Conservation (phyloP, 2,888 invertebrate genomes). For the Oasisia sp. region DNA sequence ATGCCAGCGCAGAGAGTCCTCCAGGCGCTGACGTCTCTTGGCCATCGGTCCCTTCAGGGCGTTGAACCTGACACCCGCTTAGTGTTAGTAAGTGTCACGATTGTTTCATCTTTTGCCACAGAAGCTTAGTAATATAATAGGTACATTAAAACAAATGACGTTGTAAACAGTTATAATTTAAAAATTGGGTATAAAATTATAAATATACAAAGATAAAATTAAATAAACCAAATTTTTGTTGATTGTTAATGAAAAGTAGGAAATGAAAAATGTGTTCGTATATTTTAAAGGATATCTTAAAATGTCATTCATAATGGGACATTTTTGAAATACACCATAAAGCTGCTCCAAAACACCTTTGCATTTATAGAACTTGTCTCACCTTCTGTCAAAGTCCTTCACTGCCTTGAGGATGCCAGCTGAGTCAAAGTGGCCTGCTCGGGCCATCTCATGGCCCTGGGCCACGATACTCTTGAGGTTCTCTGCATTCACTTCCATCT, state of each 20-base stretch:
- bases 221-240: no score
- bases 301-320: background rate
- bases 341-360: background rate
- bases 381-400: slow-evolving; percentile 77
- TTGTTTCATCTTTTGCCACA: no score
- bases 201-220: no score
- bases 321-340: background rate
- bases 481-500: slow-evolving; percentile 84
- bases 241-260: no score
- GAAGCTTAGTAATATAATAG: no score
- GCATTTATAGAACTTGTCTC: slow-evolving; percentile 37
- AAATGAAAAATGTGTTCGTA: no score
- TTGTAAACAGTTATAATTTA: no score
- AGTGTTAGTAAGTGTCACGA: no score
- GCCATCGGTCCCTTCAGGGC: slow-evolving; percentile 79
- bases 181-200: no score
- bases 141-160: no score
- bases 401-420: slow-evolving; percentile 84
- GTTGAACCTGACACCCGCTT: slow-evolving; percentile 69
- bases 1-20: slow-evolving; percentile 89
- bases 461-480: slow-evolving; percentile 81
- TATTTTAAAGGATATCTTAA: no score
- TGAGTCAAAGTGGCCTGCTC: slow-evolving; percentile 94
- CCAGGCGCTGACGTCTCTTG: slow-evolving; percentile 79
- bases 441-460: slow-evolving; percentile 86